Evolutionary conservation across 2,888 invertebrate species (phyloP), one percentile per base, ranked within the genome.

Genomic region (Tiphia femorata): DNA sequence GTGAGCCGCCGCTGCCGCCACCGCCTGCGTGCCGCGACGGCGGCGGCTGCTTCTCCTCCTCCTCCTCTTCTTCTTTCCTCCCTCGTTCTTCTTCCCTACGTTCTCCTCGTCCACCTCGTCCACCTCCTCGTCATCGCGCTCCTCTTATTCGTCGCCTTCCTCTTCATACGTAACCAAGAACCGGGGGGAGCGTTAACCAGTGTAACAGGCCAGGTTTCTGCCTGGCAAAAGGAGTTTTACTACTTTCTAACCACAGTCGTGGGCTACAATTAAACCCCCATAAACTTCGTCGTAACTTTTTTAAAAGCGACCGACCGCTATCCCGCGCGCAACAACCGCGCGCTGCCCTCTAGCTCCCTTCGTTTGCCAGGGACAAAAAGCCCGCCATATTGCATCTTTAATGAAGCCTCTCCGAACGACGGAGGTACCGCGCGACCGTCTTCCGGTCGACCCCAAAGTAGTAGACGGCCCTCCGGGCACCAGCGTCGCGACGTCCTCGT

Each of bases 241-340:
- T 80, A 79, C 79, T 78, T 79, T 80, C 76, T 81, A 80, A 81
- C 78, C 76, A 76, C 77, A 77, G 76, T 79, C 77, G 72, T 68
- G 73, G 77, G 66, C 76, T 80, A 80, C 80, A 81, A 81, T 81
- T 80, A 80, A 81, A 81, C 75, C 78, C 67, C 66, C 80, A 76
- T 80, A 80, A 81, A 81, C 72, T 67, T 73, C 59, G 72, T 78
- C 78, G 72, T 79, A 79, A 79, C 75, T 75, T 79, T 80, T 77
- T 78, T 72, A 74, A 76, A 76, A 72, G 64, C 70, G 55, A 49
- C 64, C 70, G 70, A 58, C 71, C 52, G 56, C 55, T 59, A 61
- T 62, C 59, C 47, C 59, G 49, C 65, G 54, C 58, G 49, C 57
- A 54, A 27, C n/a, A n/a, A n/a, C n/a, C n/a, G n/a, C 52, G 27